Base-by-base conservation (phyloP, 2,888 invertebrate genomes). In the Branchellion lobata region DNA sequence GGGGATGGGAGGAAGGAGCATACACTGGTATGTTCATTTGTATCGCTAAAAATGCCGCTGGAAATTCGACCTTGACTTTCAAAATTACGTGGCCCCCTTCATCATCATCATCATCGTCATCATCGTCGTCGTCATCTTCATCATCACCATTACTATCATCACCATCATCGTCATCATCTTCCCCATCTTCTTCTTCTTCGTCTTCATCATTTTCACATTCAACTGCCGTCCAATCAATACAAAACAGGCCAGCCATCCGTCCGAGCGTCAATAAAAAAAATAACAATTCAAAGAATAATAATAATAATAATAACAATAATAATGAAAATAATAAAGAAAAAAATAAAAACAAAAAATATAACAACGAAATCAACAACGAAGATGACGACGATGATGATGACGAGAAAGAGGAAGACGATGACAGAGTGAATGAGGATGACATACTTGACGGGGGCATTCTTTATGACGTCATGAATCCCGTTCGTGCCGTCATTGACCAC, bases 21-120 rank as follows among this genome's bases (percentile, higher is more conserved):
- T 80, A 73, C 21, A 14, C 82, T 61, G 85, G 85, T 14, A 84
- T 83, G 81, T 87, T 86, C 81, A 84, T 84, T 80, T 87, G 87
- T 80, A 82, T 87, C 24, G 87, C 87, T 3, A 85, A 84, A 81
- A 87, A 87, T 81, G 85, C 85, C 0, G 87, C 86, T 0, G 87
- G 87, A 1, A 86, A 87, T 80, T 86, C 86, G 14, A 86, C 86
- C 18, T 84, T 87, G 53, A 85, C 86, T 0, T 82, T 87, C 34
- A 86, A 86, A 81, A 85, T 87, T n/a, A 84, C 53, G 2, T 11
- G 29, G 51, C 14, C 31, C n/a, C 40, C 73, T 8, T 36, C 34
- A 21, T 29, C 40, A 53, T 31, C 57, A 1, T 40, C 40, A n/a
- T 27, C 40, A 1, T 40, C 40, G 5, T 27, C 40, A 14, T n/a